Evolutionary conservation across 1,140 invertebrate genomes (phyloP).

Genomic region (Drosophila asahinai): DNA sequence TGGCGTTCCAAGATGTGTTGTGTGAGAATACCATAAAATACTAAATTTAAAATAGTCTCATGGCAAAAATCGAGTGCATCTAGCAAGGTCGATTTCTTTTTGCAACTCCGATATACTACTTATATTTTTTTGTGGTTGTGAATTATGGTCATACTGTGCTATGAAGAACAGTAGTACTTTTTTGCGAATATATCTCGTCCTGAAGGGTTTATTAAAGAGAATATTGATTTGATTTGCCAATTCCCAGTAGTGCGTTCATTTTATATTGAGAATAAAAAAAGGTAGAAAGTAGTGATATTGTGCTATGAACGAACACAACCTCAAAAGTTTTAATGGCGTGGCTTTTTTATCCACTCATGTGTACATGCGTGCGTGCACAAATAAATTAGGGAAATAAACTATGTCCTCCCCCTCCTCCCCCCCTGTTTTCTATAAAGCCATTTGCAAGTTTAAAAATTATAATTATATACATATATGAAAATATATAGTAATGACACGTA

Average conservation of each 20-base stretch:
- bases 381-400: conserved; percentile 9
- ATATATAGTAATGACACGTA: conserved; percentile 8
- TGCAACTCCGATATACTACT: background rate
- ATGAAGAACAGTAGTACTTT: conserved; percentile 28
- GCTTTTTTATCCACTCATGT: conserved; percentile 46
- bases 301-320: conserved; percentile 51
- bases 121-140: conserved; percentile 18
- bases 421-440: conserved; percentile 6
- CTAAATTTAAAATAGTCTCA: background rate
- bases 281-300: conserved; percentile 14
- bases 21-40: background rate
- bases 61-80: background rate
- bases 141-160: conserved; percentile 24
- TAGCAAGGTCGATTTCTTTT: background rate
- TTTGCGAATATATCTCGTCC: conserved; percentile 23
- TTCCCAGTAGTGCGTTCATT: conserved; percentile 9
- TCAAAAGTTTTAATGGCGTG: conserved; percentile 70
- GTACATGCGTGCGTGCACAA: conserved; percentile 37
- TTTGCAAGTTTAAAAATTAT: conserved; percentile 2
- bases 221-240: conserved; percentile 28
- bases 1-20: background rate
- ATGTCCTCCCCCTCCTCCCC: background rate
- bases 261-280: conserved; percentile 6
- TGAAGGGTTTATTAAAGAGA: conserved; percentile 22
- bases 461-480: background rate